Base-by-base conservation (phyloP, 2,888 invertebrate species). In the Cataglyphis altisquamis region DNA sequence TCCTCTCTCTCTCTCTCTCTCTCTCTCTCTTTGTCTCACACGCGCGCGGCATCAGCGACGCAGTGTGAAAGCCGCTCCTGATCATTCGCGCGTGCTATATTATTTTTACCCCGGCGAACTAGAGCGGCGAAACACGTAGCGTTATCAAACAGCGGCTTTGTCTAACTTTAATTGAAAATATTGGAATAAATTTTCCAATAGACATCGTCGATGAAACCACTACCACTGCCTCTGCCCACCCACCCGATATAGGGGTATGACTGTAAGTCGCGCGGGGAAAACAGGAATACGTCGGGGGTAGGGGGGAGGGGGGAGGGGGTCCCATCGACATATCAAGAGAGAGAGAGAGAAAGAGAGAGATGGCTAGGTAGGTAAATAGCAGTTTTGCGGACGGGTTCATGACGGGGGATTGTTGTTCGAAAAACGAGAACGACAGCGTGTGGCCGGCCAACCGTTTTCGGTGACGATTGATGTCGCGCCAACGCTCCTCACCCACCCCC, bases 81-180 rank as follows among this genome's bases (percentile, higher is more conserved):
- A 88, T 87, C 92, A 89, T 80, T 89, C 88, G 92, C 89, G 90
- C 92, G 91, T 92, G 90, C 90, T 89, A 87, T 91, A 90, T 92
- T 92, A 93, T 93, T 93, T 93, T 93, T 93, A 92, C 90, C 91
- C 90, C 86, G 89, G 88, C 91, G 48, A 93, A 93, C 92, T 93
- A 90, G 93, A 92, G 92, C 92, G 91, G 90, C 89, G 92, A 91
- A 92, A 92, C 90, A 91, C 90, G 90, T 88, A 87, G 91, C 92
- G 93, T 91, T 93, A 93, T 93, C 92, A 89, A 91, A 89, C 91
- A 85, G 62, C 83, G 91, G 91, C 94, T 92, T 94, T 94, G 94
- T 94, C 91, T 90, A 93, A 93, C 92, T 94, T 94, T 94, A 94
- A 94, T 94, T 94, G 94, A 94, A 94, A 94, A 94, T 94, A 94